These are phyloP conservation scores for Geodia barretti DNA, from an alignment of 37 sponge, comb jelly and placozoan genomes.

Conservation along the genomic window DNA sequence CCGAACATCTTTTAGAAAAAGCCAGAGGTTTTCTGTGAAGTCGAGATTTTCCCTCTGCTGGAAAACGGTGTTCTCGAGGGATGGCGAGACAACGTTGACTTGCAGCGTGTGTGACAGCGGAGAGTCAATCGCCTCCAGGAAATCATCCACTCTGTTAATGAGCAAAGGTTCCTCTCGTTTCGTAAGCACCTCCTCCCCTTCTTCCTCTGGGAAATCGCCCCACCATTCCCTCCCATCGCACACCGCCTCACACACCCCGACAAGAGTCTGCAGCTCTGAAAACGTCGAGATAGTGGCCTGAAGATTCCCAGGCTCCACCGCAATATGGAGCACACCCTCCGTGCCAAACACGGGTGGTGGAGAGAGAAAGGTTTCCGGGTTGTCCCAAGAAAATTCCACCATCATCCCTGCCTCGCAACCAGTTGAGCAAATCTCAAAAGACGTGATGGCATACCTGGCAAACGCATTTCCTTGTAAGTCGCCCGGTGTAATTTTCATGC, in stretches of 20 bases:
- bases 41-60: conserved; percentile 47
- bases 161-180: background rate
- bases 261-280: background rate
- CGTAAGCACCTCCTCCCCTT: conserved; percentile 1
- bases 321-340: background rate
- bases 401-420: background rate
- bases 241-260: background rate
- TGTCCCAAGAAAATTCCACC: background rate
- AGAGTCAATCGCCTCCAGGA: conserved; percentile 28
- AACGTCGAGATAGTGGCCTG: background rate
- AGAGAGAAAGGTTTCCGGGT: background rate
- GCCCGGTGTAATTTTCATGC: background rate
- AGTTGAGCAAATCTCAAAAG: background rate
- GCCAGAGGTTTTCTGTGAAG: conserved; percentile 63
- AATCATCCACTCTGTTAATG: conserved; percentile 6
- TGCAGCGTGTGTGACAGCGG: conserved; percentile 21
- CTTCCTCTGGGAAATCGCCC: too few species aligned
- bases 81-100: conserved; percentile 48
- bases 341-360: background rate
- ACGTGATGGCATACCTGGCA: background rate
- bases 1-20: conserved; percentile 38
- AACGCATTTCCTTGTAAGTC: background rate
- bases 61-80: conserved; percentile 2
- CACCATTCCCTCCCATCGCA: background rate
- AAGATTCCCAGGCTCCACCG: background rate